Conservation (phyloP, 2,113 vertebrate species). For the Columbina picui region DNA sequence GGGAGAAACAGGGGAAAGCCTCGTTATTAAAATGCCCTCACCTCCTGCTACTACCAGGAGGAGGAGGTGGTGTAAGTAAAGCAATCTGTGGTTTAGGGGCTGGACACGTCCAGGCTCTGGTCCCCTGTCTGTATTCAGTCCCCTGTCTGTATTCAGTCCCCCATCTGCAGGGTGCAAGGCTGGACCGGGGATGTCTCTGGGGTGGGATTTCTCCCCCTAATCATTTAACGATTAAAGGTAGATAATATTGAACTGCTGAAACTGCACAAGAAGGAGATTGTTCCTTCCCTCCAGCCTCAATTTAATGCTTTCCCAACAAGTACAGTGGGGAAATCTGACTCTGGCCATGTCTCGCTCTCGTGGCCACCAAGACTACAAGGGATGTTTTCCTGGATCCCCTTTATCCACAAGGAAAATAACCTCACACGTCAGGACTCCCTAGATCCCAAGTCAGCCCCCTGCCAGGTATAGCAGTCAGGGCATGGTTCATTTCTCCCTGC, state of each 20-base stretch:
- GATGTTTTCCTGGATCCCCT: not conserved
- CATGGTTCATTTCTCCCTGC: not conserved
- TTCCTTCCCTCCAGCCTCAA: not conserved
- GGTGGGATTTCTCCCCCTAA: not conserved
- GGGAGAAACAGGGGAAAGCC: not conserved
- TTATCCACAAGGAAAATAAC: not conserved
- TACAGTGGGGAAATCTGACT: too few species aligned
- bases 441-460: not conserved
- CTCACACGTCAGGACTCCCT: not conserved
- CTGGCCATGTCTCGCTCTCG: accelerated
- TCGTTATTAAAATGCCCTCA: not conserved
- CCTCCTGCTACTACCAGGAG: not conserved
- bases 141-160: accelerated
- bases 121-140: accelerated
- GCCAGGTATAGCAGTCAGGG: not conserved
- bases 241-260: not conserved
- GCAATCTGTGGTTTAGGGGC: accelerated
- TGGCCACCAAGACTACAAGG: not conserved
- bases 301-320: not conserved
- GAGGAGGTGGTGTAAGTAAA: not conserved
- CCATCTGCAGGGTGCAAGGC: accelerated
- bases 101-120: not conserved
- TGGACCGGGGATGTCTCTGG: not conserved
- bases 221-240: not conserved
- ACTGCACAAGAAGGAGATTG: not conserved